Evolutionary conservation across 2,888 invertebrate genomes (phyloP), one percentile per base, ranked within the genome.

Genomic region (Dicyrtoma fusca): DNA sequence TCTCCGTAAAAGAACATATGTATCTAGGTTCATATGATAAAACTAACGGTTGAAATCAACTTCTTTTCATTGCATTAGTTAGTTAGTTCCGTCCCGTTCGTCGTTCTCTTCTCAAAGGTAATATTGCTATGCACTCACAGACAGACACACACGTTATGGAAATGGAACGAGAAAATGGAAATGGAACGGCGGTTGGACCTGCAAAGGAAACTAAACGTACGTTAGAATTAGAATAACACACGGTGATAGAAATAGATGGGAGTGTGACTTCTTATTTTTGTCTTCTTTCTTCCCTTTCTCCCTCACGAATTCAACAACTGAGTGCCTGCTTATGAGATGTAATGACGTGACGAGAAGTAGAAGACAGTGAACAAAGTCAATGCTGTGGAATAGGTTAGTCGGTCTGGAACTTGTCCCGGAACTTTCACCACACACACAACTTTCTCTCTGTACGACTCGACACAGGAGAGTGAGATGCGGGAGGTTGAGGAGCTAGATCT

Each of bases 381-480:
- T 34, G 8, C 34, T 3, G 4, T 34, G 34, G 34, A 34, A 34
- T 34, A 34, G 17, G 53, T 53, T 53, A 17, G 53, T 53, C 19
- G 53, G 53, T 34, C 53, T n/a, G n/a, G n/a, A n/a, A n/a, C n/a
- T 19, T 21, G 53, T 53, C 17, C 17, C 19, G 14, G n/a, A 49
- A 13, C 49, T 49, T 49, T 14, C 49, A 49, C 49, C 21, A 19
- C n/a, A 17, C 25, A 25, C 14, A 14, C n/a, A 57, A 61, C 61
- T 17, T 26, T 61, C 61, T 61, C 61, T 61, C 61, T 42, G 64
- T 25, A 14, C 49, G 45, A 64, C 25, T 23, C 49, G 49, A 49
- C 64, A 49, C 64, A 49, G 45, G 64, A 26, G 53, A 66, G 66
- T 53, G 66, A 66, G 66, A 66, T 66, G 66, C 66, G 66, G 53